A percentile compares a stretch with the other conserved stretches of the same genome.
Evolutionary conservation across 1,140 invertebrate genomes (phyloP).

Genomic region (Trichonephila clavata): DNA sequence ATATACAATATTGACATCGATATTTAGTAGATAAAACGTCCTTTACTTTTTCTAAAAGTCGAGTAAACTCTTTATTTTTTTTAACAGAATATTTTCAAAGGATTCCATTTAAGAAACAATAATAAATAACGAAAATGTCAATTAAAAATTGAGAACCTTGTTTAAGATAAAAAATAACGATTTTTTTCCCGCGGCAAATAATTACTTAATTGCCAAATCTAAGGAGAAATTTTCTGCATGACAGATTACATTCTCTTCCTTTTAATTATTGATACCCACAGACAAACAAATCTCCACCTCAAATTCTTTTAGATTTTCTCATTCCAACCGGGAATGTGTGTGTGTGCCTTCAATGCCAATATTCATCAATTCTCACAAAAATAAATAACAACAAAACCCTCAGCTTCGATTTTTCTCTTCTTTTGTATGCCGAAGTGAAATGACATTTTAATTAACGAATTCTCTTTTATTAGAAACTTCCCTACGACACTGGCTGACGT

Average conservation of each 20-base stretch:
- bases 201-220: not conserved
- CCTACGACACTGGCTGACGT: conserved; percentile 2
- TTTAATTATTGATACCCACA: not conserved
- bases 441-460: conserved; percentile 69
- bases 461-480: conserved; percentile 14
- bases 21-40: too few relatives aligned
- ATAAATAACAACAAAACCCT: not conserved
- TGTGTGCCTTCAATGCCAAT: not conserved
- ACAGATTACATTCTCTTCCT: not conserved
- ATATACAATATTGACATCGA: too few relatives aligned
- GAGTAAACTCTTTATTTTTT: too few relatives aligned
- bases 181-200: not conserved
- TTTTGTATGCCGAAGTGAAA: not conserved
- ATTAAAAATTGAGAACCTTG: not conserved
- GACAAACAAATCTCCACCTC: conserved; percentile 10
- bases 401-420: not conserved
- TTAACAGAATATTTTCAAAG: too few relatives aligned
- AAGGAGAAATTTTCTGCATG: not conserved
- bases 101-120: too few relatives aligned
- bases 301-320: too few relatives aligned
- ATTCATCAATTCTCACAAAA: not conserved
- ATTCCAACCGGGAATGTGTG: too few relatives aligned
- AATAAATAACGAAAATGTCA: not conserved
- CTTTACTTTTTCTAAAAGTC: too few relatives aligned
- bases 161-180: not conserved